phyloP scores from a whole-genome alignment of 2,113 vertebrate species.

The Phrynocephalus versicolor region DNA sequence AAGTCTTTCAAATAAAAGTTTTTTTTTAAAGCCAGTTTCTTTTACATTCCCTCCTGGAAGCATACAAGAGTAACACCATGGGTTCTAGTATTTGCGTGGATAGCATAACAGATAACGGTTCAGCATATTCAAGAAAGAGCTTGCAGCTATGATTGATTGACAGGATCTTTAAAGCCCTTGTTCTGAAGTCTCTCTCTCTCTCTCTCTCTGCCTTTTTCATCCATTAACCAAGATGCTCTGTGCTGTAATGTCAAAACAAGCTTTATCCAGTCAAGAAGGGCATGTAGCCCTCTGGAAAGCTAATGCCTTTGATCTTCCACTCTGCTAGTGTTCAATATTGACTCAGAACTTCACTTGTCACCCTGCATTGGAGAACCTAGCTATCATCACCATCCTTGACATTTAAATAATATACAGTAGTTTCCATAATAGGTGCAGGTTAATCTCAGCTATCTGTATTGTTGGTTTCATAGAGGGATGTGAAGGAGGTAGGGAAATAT shows the following conservation, averaged over 20 bases:
- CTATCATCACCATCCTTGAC: background rate
- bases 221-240: accelerated
- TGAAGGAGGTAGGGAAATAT: no score
- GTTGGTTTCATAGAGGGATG: background rate
- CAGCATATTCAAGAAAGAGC: background rate
- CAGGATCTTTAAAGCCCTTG: background rate
- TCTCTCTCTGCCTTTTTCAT: accelerated
- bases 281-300: background rate
- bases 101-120: background rate
- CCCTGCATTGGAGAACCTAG: background rate
- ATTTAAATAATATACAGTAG: background rate
- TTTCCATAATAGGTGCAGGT: background rate
- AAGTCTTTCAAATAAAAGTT: background rate
- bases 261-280: slow-evolving; percentile 7
- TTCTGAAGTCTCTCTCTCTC: accelerated
- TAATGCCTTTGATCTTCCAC: background rate
- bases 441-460: background rate
- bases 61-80: background rate
- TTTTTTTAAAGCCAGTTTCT: background rate
- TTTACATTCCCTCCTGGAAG: slow-evolving; percentile 1
- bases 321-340: background rate
- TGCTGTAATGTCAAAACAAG: background rate
- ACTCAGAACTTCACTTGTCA: background rate
- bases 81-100: background rate
- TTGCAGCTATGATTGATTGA: background rate